phyloP scores from a whole-genome alignment of 2,113 vertebrate genomes.

The Anolis sagrei region DNA sequence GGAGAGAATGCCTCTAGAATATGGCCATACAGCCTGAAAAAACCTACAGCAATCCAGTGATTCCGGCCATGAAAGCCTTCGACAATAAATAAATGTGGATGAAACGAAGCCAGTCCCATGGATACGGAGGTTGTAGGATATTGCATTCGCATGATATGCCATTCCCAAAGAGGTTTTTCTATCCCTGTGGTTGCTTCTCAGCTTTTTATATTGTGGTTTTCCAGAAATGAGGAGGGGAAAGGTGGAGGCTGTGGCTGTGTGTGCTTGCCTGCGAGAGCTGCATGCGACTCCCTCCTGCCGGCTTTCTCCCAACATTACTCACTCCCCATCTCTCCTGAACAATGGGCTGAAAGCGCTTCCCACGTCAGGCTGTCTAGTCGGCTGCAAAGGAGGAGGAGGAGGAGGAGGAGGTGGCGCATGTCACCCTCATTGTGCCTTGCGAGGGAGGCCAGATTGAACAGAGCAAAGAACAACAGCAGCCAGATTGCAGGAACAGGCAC shows the following conservation, averaged over 20 bases:
- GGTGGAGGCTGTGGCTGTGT: not conserved
- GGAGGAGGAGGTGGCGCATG: not conserved
- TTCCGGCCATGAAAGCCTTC: no score
- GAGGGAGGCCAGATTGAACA: not conserved
- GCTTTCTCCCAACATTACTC: not conserved
- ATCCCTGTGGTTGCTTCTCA: not conserved
- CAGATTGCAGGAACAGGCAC: slow-evolving; percentile 12
- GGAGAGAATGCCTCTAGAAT: no score
- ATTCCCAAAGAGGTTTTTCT: not conserved
- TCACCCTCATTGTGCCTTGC: not conserved
- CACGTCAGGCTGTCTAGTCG: not conserved
- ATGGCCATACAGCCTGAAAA: no score
- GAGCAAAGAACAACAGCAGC: not conserved
- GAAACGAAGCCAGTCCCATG: no score
- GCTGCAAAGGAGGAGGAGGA: not conserved
- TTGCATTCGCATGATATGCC: no score
- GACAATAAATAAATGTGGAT: no score
- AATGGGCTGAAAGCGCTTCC: slow-evolving; percentile 17
- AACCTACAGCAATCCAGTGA: no score
- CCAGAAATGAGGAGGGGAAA: no score
- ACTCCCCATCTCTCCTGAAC: not conserved
- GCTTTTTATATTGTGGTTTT: not conserved
- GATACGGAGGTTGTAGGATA: no score
- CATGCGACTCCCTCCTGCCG: not conserved
- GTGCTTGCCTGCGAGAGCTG: not conserved